Evolutionary conservation across 2,113 vertebrate species (phyloP).

Genomic region (Hypomesus transpacificus): DNA sequence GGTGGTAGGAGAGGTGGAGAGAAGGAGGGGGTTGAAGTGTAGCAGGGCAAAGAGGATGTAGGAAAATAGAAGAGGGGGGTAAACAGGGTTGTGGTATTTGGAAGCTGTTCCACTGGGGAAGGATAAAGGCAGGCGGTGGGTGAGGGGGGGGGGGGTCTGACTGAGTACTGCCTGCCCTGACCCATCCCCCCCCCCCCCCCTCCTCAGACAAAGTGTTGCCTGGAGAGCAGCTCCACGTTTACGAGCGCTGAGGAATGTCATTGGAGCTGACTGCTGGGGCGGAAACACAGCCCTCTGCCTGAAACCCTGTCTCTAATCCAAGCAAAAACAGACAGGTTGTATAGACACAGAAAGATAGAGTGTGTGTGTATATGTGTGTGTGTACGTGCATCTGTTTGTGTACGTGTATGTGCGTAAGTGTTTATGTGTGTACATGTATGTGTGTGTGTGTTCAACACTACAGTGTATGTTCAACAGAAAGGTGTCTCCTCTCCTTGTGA

Average conservation of each 20-base stretch:
- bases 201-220: conserved; percentile 38
- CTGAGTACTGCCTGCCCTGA: not conserved
- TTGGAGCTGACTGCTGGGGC: conserved; percentile 9
- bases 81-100: not conserved
- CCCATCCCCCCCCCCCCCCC: not conserved
- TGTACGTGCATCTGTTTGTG: conserved; percentile 18
- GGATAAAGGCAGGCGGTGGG: not conserved
- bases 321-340: no score
- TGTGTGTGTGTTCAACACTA: no score
- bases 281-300: not conserved
- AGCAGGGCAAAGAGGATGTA: not conserved
- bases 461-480: no score
- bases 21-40: not conserved
- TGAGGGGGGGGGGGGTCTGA: conserved; percentile 6
- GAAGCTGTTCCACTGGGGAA: not conserved
- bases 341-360: no score
- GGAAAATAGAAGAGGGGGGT: conserved; percentile 17
- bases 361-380: no score
- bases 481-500: no score
- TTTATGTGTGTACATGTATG: no score
- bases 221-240: conserved; percentile 27
- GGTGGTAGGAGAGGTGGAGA: not conserved
- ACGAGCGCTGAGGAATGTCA: conserved; percentile 29
- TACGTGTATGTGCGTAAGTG: no score
- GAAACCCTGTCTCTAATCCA: no score